Conservation (phyloP, 2,888 invertebrate genomes). For the Melanostoma mellinum region DNA sequence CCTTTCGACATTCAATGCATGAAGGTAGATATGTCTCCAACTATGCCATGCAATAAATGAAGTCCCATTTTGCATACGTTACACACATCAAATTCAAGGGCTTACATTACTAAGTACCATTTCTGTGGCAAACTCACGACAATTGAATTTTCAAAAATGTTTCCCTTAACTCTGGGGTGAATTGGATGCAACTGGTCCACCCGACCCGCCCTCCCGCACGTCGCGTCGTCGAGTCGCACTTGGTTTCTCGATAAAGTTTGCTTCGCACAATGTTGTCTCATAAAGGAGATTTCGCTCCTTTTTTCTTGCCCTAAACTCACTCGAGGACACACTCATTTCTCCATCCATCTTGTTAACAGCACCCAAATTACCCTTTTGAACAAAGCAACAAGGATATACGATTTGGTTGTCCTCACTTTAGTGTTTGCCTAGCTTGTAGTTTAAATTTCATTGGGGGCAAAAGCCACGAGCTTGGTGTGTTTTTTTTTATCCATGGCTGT, state of each 20-base stretch:
- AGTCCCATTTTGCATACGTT: constrained; percentile 27
- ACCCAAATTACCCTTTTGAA: too few species aligned
- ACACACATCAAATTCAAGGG: constrained; percentile 58
- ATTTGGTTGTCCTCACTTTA: background rate
- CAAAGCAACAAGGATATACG: background rate
- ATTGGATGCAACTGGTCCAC: constrained; percentile 33
- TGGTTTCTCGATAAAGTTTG: background rate
- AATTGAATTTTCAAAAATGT: constrained; percentile 65
- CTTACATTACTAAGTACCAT: constrained; percentile 70
- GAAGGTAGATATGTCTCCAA: constrained; percentile 6
- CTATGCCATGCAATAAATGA: constrained; percentile 10
- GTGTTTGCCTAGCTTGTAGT: background rate
- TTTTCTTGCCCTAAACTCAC: constrained; percentile 23
- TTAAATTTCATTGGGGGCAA: constrained; percentile 34
- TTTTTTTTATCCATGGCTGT: constrained; percentile 61
- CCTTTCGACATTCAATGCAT: constrained; percentile 13
- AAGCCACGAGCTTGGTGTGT: constrained; percentile 44
- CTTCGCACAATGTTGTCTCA: too few species aligned
- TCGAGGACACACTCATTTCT: constrained; percentile 37
- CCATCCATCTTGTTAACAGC: background rate
- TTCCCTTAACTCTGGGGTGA: constrained; percentile 40
- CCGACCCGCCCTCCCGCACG: background rate
- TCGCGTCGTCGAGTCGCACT: background rate
- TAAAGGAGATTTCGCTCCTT: constrained; percentile 7
- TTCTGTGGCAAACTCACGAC: constrained; percentile 71